Conservation (phyloP, 2,888 invertebrate genomes). For the Meandrusa payeni region DNA sequence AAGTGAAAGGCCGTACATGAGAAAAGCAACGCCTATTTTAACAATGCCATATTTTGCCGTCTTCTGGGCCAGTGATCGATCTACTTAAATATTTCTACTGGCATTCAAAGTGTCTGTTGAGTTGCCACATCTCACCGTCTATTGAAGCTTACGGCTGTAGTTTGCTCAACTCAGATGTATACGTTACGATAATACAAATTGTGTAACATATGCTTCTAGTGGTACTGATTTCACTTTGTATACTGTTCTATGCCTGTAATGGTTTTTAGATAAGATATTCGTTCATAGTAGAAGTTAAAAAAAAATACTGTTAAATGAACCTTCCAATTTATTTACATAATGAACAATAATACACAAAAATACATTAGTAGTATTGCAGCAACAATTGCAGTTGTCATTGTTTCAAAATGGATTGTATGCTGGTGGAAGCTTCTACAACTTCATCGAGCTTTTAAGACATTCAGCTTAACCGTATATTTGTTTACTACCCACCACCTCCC, state of each 20-base stretch:
- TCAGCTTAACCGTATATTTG: no score
- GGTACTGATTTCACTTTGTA: constrained; percentile 3
- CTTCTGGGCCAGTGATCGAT: constrained; percentile 72
- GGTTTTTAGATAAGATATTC: background rate
- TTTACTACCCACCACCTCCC: no score
- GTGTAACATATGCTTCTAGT: constrained; percentile 9
- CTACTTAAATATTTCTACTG: constrained; percentile 63
- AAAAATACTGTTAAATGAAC: no score
- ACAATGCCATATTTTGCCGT: constrained; percentile 76
- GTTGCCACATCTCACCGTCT: constrained; percentile 15
- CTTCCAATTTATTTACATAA: no score
- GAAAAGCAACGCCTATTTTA: constrained; percentile 72
- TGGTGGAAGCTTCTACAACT: no score
- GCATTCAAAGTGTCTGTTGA: constrained; percentile 54
- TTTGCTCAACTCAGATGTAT: constrained; percentile 20
- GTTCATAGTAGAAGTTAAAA: background rate
- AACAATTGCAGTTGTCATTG: no score
- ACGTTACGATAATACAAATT: constrained; percentile 15
- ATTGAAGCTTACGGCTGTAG: constrained; percentile 16
- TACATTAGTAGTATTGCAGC: no score
- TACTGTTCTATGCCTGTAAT: background rate
- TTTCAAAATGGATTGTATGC: no score
- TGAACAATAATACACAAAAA: no score
- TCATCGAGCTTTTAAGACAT: no score
- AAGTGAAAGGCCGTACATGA: constrained; percentile 78